Evolutionary conservation across 2,797 vertebrate species (phyloP).

Genomic region (Gymnothorax reevesii): DNA sequence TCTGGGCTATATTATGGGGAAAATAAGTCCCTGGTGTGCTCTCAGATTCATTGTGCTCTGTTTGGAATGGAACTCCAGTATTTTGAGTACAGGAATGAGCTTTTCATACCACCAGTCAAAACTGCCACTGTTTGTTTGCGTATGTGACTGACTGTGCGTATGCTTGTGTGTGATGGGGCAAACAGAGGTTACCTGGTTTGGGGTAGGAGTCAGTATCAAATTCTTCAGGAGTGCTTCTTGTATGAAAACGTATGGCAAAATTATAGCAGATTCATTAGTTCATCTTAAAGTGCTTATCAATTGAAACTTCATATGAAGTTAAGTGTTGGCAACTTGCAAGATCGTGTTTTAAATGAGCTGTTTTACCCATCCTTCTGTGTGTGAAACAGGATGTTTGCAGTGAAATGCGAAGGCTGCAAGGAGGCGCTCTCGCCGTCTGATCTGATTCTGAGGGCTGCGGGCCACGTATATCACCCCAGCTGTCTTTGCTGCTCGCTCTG

Average conservation of each 20-base stretch:
- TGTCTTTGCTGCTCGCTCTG: slow-evolving; percentile 26
- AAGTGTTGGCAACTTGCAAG: background rate
- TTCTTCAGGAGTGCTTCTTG: background rate
- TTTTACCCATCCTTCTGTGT: background rate
- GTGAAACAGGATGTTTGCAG: slow-evolving; percentile 28
- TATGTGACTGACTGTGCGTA: too few relatives aligned
- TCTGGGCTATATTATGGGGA: too few relatives aligned
- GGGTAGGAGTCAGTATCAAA: background rate
- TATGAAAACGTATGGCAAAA: background rate
- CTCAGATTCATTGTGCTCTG: too few relatives aligned
- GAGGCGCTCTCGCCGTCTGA: slow-evolving; percentile 20
- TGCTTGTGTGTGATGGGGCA: too few relatives aligned
- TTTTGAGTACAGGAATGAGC: too few relatives aligned
- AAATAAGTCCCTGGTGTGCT: too few relatives aligned
- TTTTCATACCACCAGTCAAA: too few relatives aligned
- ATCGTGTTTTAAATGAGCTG: background rate
- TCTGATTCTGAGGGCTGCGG: slow-evolving; percentile 27
- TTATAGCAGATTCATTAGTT: background rate
- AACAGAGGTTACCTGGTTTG: too few relatives aligned
- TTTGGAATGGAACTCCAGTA: too few relatives aligned
- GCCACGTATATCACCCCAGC: slow-evolving; percentile 19
- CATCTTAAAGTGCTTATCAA: background rate
- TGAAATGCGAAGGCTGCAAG: slow-evolving; percentile 26
- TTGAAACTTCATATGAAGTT: background rate
- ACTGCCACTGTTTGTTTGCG: too few relatives aligned